These are phyloP conservation scores for Callocephalon fimbriatum DNA, from an alignment of 2,113 vertebrate species.

Conservation along the genomic window DNA sequence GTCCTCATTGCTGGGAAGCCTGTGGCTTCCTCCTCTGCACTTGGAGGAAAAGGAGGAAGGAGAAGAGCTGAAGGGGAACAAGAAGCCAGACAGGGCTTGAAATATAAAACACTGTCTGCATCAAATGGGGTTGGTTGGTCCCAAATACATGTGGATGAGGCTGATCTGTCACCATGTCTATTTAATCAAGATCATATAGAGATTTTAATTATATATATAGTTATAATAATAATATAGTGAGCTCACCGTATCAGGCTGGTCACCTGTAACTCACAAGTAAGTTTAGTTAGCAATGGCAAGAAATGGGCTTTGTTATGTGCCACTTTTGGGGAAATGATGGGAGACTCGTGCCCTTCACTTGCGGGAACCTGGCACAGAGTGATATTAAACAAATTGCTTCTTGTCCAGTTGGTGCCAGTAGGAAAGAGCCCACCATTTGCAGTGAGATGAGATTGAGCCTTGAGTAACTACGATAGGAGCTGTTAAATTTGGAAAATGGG, in stretches of 20 bases:
- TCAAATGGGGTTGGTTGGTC: neutral
- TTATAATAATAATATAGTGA: neutral
- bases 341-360: neutral
- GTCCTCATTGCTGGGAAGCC: neutral
- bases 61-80: neutral
- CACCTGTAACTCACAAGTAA: neutral
- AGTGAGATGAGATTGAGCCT: neutral
- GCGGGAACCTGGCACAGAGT: neutral
- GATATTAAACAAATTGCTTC: neutral
- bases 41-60: neutral
- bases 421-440: neutral
- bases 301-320: neutral
- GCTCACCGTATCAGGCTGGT: neutral
- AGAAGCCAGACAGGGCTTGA: neutral
- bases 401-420: neutral
- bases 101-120: neutral
- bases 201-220: conserved; percentile 14
- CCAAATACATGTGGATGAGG: neutral
- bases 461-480: neutral
- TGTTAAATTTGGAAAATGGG: neutral
- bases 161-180: neutral
- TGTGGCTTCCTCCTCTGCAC: neutral
- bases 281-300: neutral
- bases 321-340: neutral
- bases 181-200: conserved; percentile 17